phyloP scores from a whole-genome alignment of 1,140 invertebrate genomes.

The Zaprionus taronus region DNA sequence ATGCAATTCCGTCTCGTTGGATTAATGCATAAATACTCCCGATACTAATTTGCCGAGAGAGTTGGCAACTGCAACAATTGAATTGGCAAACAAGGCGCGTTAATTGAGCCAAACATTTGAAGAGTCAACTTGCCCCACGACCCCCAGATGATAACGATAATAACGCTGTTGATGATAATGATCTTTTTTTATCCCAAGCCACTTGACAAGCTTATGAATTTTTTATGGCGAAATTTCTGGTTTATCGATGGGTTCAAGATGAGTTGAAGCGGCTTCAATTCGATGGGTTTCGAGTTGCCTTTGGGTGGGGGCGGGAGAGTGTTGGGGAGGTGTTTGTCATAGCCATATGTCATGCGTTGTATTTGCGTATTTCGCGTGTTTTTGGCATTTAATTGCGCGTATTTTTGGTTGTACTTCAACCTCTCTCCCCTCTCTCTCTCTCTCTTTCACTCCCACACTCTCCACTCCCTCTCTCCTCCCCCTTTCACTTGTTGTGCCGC shows the following conservation, averaged over 20 bases:
- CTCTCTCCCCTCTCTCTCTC: neutral
- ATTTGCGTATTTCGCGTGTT: constrained; percentile 36
- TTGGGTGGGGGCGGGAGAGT: neutral
- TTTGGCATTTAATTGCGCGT: constrained; percentile 68
- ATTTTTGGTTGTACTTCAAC: constrained; percentile 10
- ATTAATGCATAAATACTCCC: constrained; percentile 26
- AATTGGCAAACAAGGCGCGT: constrained; percentile 29
- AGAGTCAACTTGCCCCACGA: no score
- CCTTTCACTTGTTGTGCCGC: constrained; percentile 23
- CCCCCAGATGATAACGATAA: neutral
- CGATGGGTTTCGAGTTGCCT: constrained; percentile 30
- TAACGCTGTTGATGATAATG: neutral
- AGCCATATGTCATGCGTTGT: constrained; percentile 44
- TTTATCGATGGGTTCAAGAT: constrained; percentile 19
- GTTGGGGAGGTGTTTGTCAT: constrained; percentile 15
- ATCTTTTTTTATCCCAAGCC: constrained; percentile 16
- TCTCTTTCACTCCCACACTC: neutral
- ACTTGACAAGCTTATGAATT: constrained; percentile 54
- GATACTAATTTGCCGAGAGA: neutral
- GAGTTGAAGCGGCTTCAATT: neutral
- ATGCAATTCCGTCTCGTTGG: constrained; percentile 23
- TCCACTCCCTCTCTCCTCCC: neutral
- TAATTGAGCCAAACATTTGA: constrained; percentile 54
- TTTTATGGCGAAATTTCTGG: constrained; percentile 46
- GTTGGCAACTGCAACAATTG: constrained; percentile 21